Evolutionary conservation across 2,113 vertebrate species (phyloP).

Genomic region (Zosterops borbonicus): DNA sequence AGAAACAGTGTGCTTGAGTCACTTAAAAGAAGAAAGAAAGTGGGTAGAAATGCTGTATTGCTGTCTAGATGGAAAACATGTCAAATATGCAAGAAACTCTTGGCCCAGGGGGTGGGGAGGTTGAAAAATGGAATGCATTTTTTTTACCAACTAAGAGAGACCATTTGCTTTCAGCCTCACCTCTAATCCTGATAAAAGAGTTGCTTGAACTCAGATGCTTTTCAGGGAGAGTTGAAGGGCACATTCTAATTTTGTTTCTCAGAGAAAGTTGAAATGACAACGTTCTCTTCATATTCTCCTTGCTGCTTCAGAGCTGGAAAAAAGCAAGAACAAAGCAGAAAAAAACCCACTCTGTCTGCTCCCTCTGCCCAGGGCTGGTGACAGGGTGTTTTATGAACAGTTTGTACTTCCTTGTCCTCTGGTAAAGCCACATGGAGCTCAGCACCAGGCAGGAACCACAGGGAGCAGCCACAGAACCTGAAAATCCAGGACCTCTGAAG

Average conservation of each 20-base stretch:
- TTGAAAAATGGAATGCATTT: constrained; percentile 28
- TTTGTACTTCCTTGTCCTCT: not conserved
- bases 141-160: constrained; percentile 35
- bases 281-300: not conserved
- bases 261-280: not conserved
- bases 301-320: not conserved
- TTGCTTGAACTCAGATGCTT: constrained; percentile 53
- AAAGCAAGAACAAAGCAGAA: not conserved
- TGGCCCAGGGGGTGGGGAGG: constrained; percentile 17
- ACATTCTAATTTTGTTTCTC: constrained; percentile 30
- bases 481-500: not conserved
- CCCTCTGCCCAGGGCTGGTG: not conserved
- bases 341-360: not conserved
- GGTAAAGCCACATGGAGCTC: not conserved
- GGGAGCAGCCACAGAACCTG: not conserved
- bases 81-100: constrained; percentile 70
- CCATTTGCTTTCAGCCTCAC: constrained; percentile 66
- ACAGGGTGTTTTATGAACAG: not conserved
- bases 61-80: constrained; percentile 63
- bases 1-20: not conserved
- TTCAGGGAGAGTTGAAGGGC: constrained; percentile 58
- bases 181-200: constrained; percentile 68
- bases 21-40: not conserved
- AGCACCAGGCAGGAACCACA: not conserved
- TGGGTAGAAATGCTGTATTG: constrained; percentile 23